phyloP scores from a whole-genome alignment of 2,113 vertebrate genomes.

The Lathamus discolor region DNA sequence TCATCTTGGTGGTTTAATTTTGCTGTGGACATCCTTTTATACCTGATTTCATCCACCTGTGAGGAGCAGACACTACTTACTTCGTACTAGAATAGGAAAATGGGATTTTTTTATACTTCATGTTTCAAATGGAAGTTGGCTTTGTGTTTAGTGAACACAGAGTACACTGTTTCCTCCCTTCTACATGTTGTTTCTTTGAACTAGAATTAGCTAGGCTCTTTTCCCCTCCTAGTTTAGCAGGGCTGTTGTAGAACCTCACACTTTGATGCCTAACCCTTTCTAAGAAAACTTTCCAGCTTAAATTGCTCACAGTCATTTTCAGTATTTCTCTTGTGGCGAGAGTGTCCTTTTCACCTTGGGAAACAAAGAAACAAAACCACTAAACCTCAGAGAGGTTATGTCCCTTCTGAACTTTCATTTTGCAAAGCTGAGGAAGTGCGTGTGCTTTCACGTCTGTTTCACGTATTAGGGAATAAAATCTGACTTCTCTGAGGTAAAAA shows the following conservation, averaged over 20 bases:
- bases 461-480: neutral
- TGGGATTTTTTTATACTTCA: neutral
- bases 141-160: neutral
- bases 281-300: neutral
- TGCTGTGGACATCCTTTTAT: neutral
- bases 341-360: neutral
- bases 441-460: neutral
- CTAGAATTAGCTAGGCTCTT: neutral
- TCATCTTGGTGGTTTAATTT: neutral
- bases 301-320: neutral
- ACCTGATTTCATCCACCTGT: fast-evolving
- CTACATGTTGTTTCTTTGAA: neutral
- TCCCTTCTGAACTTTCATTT: neutral
- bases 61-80: neutral
- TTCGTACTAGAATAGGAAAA: neutral
- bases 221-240: neutral
- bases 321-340: neutral
- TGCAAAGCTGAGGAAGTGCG: neutral
- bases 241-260: neutral
- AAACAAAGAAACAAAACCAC: neutral
- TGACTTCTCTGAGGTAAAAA: neutral
- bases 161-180: neutral
- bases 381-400: neutral
- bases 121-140: neutral
- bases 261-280: neutral